A percentile compares a stretch with the other conserved stretches of the same genome.
phyloP scores from a whole-genome alignment of 2,113 vertebrate species.

The Osmerus eperlanus region DNA sequence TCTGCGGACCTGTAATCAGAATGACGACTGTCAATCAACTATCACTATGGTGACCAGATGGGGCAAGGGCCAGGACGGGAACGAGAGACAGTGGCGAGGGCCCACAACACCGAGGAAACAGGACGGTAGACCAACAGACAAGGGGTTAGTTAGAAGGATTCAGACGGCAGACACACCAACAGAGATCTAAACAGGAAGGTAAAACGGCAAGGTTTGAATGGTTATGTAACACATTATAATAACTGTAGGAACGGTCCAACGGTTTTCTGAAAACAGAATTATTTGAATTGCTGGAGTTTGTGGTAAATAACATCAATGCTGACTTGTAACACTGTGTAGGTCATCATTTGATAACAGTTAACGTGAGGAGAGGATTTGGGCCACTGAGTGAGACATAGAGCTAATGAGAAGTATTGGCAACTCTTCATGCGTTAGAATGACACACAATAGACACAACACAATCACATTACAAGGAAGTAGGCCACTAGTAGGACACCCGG shows the following conservation, averaged over 20 bases:
- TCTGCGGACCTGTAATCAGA: constrained; percentile 84
- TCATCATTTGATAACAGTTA: not conserved
- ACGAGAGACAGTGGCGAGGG: not conserved
- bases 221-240: too few relatives aligned
- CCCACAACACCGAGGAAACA: constrained; percentile 22
- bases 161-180: not conserved
- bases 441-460: constrained; percentile 1
- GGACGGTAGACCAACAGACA: constrained; percentile 2
- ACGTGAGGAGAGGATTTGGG: not conserved
- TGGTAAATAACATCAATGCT: not conserved
- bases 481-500: constrained; percentile 18
- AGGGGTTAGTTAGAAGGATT: not conserved
- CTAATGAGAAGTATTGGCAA: not conserved
- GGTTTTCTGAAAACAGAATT: too few relatives aligned
- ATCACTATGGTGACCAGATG: not conserved
- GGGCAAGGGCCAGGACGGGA: constrained; percentile 1
- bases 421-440: not conserved
- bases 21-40: constrained; percentile 20
- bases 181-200: not conserved
- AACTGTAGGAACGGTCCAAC: too few relatives aligned
- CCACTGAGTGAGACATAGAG: not conserved
- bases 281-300: too few relatives aligned
- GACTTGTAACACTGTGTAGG: not conserved
- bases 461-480: not conserved
- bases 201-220: not conserved